Base-by-base conservation (phyloP, 2,888 invertebrate species). In the Caenorhabditis auriculariae region DNA sequence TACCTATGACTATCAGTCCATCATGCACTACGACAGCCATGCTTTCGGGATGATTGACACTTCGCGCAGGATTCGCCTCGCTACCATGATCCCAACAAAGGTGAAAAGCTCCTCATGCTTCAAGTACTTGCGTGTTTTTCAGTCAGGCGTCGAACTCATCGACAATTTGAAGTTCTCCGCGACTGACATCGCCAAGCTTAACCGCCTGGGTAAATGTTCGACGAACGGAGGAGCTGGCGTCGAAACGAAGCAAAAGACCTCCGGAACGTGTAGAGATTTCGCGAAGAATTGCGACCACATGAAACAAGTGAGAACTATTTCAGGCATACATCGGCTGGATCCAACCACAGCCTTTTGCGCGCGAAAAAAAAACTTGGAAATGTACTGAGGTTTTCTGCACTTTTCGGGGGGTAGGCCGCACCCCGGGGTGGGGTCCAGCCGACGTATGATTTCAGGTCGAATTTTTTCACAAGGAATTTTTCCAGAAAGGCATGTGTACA, bases 1-100 rank as follows among this genome's bases (percentile, higher is more conserved):
- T 24, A 46, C 35, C 7, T 74, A 74, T 41, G 74, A 72, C 28
- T 72, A 66, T 51, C 51, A 69, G 45, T 77, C 77, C 6, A 68
- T 77, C 12, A 77, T 77, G 76, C 76, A 77, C 51, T 77, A 77
- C 46, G 76, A 77, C 46, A 67, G 71, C 9, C 69, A 64, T 35
- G 76, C 77, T 12, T 77, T 77, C 43, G 77, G 77, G 21, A 67
- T 51, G 46, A 48, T 64, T 4, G 74, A 76, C 52, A 17, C 23
- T 9, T 23, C 42, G 6, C 52, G 55, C 4, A 45, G 60, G 26
- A 39, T 66, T 28, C 59, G 74, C 28, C 47, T 77, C 54, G 74
- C 68, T 6, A 77, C 77, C n/a, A 77, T 77, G 77, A 60, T 59
- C 26, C 77, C 77, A 17, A 19, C 73, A 9, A 70, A 61, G 54